A percentile compares a stretch with the other conserved stretches of the same genome.
phyloP scores from a whole-genome alignment of 1,140 invertebrate genomes.

The Platyscapa corneri region DNA sequence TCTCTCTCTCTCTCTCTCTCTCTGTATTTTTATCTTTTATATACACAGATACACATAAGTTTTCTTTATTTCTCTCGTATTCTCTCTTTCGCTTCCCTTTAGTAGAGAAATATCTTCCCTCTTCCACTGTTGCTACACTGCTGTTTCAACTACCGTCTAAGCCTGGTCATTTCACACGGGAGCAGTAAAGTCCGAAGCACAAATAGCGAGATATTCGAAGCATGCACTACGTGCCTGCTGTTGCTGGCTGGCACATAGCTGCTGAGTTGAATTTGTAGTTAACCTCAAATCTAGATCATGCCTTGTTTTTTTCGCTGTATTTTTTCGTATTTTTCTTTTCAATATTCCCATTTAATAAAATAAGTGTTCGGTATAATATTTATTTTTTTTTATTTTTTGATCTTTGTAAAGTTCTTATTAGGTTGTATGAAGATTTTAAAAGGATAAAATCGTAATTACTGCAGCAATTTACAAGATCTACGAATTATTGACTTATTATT shows the following conservation, averaged over 20 bases:
- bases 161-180: constrained; percentile 59
- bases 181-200: constrained; percentile 66
- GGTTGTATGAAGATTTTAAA: no score
- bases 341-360: no score
- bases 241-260: constrained; percentile 13
- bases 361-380: no score
- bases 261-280: constrained; percentile 61
- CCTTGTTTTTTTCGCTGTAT: neutral
- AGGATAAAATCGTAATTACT: no score
- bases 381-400: no score
- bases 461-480: no score
- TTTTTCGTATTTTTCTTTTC: neutral
- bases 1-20: no score
- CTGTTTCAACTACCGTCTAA: constrained; percentile 26
- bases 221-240: constrained; percentile 56
- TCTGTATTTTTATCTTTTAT: no score
- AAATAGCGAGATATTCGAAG: constrained; percentile 66
- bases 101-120: no score
- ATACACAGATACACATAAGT: no score
- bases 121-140: constrained; percentile 48
- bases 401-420: no score
- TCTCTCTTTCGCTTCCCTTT: neutral
- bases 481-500: no score
- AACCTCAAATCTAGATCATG: constrained; percentile 58
- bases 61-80: constrained; percentile 20